Conservation (phyloP, 2,797 vertebrate species). For the Chromobotia macracanthus region DNA sequence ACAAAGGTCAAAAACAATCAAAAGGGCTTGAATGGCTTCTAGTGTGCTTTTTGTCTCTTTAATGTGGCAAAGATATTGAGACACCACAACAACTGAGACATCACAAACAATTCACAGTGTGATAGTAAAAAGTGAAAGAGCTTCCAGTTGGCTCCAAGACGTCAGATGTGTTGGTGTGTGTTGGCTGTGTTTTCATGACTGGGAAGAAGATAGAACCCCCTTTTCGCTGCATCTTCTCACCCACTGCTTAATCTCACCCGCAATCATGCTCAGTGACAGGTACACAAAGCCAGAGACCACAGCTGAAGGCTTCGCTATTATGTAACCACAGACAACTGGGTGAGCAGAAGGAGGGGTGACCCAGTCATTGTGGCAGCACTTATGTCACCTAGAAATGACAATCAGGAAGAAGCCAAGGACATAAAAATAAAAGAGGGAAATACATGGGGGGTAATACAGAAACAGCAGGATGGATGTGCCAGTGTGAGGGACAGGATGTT, state of each 20-base stretch:
- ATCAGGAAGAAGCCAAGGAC: conserved; percentile 66
- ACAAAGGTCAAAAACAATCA: conserved; percentile 14
- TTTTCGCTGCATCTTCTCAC: conserved; percentile 73
- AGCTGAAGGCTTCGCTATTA: conserved; percentile 80
- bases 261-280: conserved; percentile 79
- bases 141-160: conserved; percentile 63
- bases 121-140: conserved; percentile 49
- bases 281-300: conserved; percentile 76
- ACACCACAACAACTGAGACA: conserved; percentile 60
- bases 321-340: conserved; percentile 76
- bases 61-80: no score
- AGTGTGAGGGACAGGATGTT: no score
- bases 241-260: conserved; percentile 79
- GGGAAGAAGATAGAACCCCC: conserved; percentile 78
- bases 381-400: conserved; percentile 77
- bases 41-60: conserved; percentile 5
- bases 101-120: no score
- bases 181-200: conserved; percentile 69
- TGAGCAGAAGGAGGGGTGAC: conserved; percentile 71
- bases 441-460: conserved; percentile 12
- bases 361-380: conserved; percentile 77
- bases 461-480: no score
- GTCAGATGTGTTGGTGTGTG: conserved; percentile 66
- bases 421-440: conserved; percentile 61
- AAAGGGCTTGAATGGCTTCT: conserved; percentile 4